phyloP scores from a whole-genome alignment of 1,140 invertebrate species.

The Pinna nobilis region DNA sequence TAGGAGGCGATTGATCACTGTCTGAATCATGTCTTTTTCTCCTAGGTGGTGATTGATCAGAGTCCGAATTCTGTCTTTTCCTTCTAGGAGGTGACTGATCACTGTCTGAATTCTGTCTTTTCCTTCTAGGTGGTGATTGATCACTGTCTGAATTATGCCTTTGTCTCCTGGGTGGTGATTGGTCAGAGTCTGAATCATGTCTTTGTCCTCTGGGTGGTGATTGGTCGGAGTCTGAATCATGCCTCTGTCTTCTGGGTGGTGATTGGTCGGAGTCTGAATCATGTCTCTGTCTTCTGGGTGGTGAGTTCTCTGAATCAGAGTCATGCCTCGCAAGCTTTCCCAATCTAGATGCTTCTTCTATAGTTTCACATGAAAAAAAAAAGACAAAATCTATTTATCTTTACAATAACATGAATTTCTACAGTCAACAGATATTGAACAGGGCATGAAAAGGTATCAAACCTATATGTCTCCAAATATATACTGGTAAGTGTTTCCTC shows the following conservation, averaged over 20 bases:
- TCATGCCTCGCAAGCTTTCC: too few relatives aligned
- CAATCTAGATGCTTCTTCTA: too few relatives aligned
- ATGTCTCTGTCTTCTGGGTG: slow-evolving; percentile 39
- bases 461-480: too few relatives aligned
- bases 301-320: slow-evolving; percentile 46
- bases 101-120: slow-evolving; percentile 54
- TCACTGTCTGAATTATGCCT: slow-evolving; percentile 63
- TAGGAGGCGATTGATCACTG: slow-evolving; percentile 62
- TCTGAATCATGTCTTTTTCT: slow-evolving; percentile 56
- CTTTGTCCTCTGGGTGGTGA: slow-evolving; percentile 57
- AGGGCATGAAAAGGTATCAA: too few relatives aligned
- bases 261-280: slow-evolving; percentile 59
- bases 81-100: slow-evolving; percentile 49
- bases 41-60: slow-evolving; percentile 55
- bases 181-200: slow-evolving; percentile 62
- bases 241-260: slow-evolving; percentile 38
- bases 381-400: too few relatives aligned
- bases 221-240: slow-evolving; percentile 66
- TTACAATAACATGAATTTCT: too few relatives aligned
- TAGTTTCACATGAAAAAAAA: too few relatives aligned
- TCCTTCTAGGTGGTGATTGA: slow-evolving; percentile 63
- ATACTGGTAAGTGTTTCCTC: too few relatives aligned
- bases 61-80: slow-evolving; percentile 58
- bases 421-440: too few relatives aligned
- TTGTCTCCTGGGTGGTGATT: slow-evolving; percentile 50